phyloP scores from a whole-genome alignment of 2,797 vertebrate genomes.

The Selene dorsalis region DNA sequence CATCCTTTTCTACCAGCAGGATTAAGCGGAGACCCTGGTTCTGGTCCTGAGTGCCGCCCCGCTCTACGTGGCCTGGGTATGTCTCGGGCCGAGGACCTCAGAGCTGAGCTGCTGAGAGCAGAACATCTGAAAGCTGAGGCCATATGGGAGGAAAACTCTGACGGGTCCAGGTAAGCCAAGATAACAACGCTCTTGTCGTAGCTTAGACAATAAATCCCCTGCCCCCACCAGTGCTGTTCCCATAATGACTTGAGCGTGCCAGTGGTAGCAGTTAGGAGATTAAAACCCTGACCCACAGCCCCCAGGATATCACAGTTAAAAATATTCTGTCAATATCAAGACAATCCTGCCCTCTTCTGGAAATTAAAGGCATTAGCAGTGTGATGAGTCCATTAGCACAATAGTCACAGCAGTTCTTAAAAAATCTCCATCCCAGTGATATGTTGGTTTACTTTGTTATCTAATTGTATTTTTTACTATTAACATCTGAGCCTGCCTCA shows the following conservation, averaged over 20 bases:
- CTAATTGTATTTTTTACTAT: background rate
- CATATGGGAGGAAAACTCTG: slow-evolving; percentile 80
- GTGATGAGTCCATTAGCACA: slow-evolving; percentile 4
- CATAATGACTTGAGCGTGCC: slow-evolving; percentile 35
- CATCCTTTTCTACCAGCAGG: slow-evolving; percentile 53
- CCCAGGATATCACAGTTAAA: slow-evolving; percentile 40
- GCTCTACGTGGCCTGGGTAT: slow-evolving; percentile 65
- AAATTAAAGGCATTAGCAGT: slow-evolving; percentile 5
- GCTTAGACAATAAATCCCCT: slow-evolving; percentile 52
- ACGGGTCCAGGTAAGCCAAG: slow-evolving; percentile 76
- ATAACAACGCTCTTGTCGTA: slow-evolving; percentile 40
- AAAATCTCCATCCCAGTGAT: background rate
- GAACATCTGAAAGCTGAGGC: slow-evolving; percentile 85
- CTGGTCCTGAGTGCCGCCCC: slow-evolving; percentile 69
- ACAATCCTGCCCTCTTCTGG: slow-evolving; percentile 75
- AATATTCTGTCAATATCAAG: slow-evolving; percentile 23
- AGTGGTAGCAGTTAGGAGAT: slow-evolving; percentile 45
- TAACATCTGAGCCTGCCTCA: background rate
- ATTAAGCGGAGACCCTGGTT: slow-evolving; percentile 65
- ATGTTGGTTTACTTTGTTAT: background rate
- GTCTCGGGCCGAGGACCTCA: slow-evolving; percentile 82
- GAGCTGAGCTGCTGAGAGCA: slow-evolving; percentile 83
- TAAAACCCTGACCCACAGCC: slow-evolving; percentile 58
- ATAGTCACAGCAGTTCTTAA: background rate
- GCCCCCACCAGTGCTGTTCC: slow-evolving; percentile 26